Percentiles rank a stretch among this genome's conserved stretches.
phyloP scores from a whole-genome alignment of 2,888 invertebrate genomes.

The Sphaeridia pumilis region DNA sequence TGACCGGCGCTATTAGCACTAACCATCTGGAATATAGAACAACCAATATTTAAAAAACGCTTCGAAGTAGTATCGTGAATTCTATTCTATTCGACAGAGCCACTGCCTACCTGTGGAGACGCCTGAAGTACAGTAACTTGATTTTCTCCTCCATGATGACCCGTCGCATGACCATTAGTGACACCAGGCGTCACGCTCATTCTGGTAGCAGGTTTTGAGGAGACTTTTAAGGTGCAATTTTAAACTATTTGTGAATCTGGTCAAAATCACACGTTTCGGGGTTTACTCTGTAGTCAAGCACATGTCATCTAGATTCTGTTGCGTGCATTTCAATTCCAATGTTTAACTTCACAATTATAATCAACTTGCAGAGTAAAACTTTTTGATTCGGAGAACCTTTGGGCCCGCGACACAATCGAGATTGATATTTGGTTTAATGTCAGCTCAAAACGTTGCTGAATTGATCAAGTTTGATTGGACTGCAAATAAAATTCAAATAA shows the following conservation, averaged over 20 bases:
- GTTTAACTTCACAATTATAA: background rate
- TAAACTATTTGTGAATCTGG: no score
- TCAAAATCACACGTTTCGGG: background rate
- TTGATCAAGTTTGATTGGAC: background rate
- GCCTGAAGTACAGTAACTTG: slow-evolving; percentile 45
- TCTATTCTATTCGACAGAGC: no score
- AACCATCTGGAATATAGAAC: no score
- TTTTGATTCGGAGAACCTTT: no score
- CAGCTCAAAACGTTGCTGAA: background rate
- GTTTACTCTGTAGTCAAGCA: background rate
- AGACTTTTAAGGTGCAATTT: no score
- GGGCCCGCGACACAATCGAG: background rate
- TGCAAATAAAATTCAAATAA: no score
- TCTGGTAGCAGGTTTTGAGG: no score
- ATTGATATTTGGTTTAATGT: background rate
- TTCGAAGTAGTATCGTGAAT: background rate
- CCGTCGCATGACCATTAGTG: background rate
- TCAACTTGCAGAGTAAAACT: background rate
- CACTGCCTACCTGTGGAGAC: slow-evolving; percentile 35
- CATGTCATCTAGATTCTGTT: background rate
- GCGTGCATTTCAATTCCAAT: background rate
- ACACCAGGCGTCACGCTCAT: slow-evolving; percentile 4
- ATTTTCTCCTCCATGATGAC: background rate
- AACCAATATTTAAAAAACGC: background rate
- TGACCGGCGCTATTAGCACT: slow-evolving; percentile 20